Evolutionary conservation across 1,140 invertebrate species (phyloP).

Genomic region (Lasioglossum albipes): DNA sequence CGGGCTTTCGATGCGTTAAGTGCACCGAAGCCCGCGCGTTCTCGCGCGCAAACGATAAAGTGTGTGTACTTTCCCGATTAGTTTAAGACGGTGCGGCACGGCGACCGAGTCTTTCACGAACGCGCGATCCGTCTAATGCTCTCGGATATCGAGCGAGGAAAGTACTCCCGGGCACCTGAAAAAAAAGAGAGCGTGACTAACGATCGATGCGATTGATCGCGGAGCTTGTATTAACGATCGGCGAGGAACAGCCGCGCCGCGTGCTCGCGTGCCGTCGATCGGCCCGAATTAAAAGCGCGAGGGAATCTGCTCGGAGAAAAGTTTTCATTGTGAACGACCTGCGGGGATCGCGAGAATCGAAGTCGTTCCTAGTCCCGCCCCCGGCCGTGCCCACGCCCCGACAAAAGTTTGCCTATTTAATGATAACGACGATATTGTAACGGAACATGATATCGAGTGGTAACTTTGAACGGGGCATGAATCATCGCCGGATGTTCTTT

Average conservation of each 20-base stretch:
- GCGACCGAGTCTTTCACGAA: background rate
- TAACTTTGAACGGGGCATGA: slow-evolving; percentile 9
- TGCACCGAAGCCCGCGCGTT: slow-evolving; percentile 7
- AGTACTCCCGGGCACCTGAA: background rate
- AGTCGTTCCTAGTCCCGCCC: background rate
- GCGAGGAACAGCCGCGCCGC: too few species aligned
- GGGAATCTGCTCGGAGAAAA: background rate
- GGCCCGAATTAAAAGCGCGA: too few species aligned
- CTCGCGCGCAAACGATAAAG: slow-evolving; percentile 9
- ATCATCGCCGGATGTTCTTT: slow-evolving; percentile 22
- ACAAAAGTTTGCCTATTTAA: background rate
- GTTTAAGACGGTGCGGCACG: slow-evolving; percentile 7
- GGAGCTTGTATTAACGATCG: background rate
- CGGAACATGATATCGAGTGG: background rate
- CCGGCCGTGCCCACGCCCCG: too few species aligned
- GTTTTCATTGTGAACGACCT: background rate
- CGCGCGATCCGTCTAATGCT: slow-evolving; percentile 9
- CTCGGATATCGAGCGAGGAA: background rate
- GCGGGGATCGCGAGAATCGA: background rate
- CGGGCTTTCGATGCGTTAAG: slow-evolving; percentile 14
- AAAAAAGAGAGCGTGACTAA: background rate
- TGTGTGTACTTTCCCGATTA: slow-evolving; percentile 25
- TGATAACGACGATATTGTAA: background rate
- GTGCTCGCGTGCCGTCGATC: background rate
- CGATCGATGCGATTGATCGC: slow-evolving; percentile 14